Evolutionary conservation across 2,797 vertebrate species (phyloP), one percentile per base, ranked within the genome.

Genomic region (Miichthys miiuy): DNA sequence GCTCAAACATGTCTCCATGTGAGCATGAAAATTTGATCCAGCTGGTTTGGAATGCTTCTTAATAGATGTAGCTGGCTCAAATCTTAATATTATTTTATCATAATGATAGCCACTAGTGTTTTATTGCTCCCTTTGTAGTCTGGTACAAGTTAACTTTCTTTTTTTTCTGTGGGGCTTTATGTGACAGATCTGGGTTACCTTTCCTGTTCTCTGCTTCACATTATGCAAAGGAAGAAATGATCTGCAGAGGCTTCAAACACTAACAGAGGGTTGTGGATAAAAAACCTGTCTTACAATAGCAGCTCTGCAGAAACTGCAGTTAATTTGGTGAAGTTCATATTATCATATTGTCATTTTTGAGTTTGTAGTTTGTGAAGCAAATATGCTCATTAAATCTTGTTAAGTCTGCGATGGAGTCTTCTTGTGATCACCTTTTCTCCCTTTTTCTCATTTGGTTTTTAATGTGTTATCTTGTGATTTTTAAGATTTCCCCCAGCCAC

Each of bases 181-280:
- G 27, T 54, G 72, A 80, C 65, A 78, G 60, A 61, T 80, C 41
- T 83, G 46, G 65, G 65, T 75, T 68, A 71, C 18, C 48, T 47
- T 20, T 65, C 13, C 3, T 71, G 34, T 42, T 58, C 51, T 75
- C 68, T 67, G 56, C 58, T 46, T 56, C 54, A 51, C 41, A 72
- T 46, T 64, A 66, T 67, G 44, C 60, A 55, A 18, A 68, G 27
- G 60, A 21, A 46, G 20, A 47, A 34, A 47, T 42, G 11, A 44
- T 42, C 11, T 25, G 23, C 3, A 2, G 17, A 25, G 21, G 44
- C 11, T 42, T 48, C 20, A 38, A 75, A 52, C 48, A 47, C 20
- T 4, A 30, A 21, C 1, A 42, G 21, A 42, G 34, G 34, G 34
- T 34, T 8, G 34, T 9, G 34, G 34, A 8, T 8, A 34, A 34